These are phyloP conservation scores for Karalla daura DNA, from an alignment of 2,797 vertebrate genomes.

Conservation along the genomic window DNA sequence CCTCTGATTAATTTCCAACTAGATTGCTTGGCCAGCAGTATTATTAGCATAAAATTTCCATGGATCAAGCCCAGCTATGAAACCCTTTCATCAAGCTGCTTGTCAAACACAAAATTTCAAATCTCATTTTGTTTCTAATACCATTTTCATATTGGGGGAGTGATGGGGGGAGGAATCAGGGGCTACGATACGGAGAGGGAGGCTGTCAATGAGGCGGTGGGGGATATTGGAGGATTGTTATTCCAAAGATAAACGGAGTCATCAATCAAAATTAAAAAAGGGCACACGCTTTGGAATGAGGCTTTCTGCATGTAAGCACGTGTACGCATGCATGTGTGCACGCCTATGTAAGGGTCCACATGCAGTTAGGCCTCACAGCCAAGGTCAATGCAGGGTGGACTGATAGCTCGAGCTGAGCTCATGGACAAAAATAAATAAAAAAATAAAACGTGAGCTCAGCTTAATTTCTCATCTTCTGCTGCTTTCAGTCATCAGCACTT, in stretches of 20 bases:
- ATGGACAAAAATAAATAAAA: too few species aligned
- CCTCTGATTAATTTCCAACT: conserved; percentile 87
- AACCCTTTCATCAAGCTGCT: conserved; percentile 88
- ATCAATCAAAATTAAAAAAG: conserved; percentile 88
- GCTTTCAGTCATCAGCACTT: conserved; percentile 43
- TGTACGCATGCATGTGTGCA: conserved; percentile 11
- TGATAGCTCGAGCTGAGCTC: conserved; percentile 35
- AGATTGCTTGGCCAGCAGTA: conserved; percentile 84
- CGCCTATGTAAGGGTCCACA: conserved; percentile 16
- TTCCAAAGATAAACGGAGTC: conserved; percentile 82
- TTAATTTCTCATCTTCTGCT: conserved; percentile 54
- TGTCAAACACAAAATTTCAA: conserved; percentile 90
- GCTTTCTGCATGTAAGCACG: conserved; percentile 39
- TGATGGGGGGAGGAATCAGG: conserved; percentile 51
- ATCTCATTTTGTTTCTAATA: conserved; percentile 91
- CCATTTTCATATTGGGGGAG: conserved; percentile 80
- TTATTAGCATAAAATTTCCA: conserved; percentile 89
- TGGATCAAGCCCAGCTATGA: conserved; percentile 85
- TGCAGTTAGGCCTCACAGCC: conserved; percentile 27
- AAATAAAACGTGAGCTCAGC: conserved; percentile 45
- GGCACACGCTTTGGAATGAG: conserved; percentile 62
- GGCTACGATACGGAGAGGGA: conserved; percentile 35
- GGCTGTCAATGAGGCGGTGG: conserved; percentile 25
- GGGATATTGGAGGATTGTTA: conserved; percentile 63
- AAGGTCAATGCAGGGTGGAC: conserved; percentile 60